phyloP scores from a whole-genome alignment of 1,140 invertebrate species.

The Lerema accius region DNA sequence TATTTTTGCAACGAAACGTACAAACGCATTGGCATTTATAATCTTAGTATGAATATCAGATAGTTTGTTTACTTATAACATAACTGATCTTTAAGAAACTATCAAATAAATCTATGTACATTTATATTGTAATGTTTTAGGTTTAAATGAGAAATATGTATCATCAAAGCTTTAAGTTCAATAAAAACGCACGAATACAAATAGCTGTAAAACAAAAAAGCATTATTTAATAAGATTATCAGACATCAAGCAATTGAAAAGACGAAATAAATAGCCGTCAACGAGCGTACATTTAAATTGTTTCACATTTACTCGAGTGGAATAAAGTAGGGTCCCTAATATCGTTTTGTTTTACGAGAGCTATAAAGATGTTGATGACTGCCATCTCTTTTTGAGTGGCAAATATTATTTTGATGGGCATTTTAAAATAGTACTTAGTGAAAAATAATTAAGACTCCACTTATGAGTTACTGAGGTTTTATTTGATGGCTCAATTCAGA shows the following conservation, averaged over 20 bases:
- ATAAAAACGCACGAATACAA: too few relatives aligned
- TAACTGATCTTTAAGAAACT: too few relatives aligned
- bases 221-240: slow-evolving; percentile 1
- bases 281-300: slow-evolving; percentile 24
- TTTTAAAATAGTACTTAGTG: slow-evolving; percentile 34
- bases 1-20: too few relatives aligned
- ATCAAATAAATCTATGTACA: too few relatives aligned
- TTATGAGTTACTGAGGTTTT: background rate
- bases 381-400: slow-evolving; percentile 34
- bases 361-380: slow-evolving; percentile 40
- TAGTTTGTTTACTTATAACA: too few relatives aligned
- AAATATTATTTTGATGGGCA: slow-evolving; percentile 40
- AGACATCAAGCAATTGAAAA: slow-evolving; percentile 19
- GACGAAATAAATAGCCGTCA: slow-evolving; percentile 23
- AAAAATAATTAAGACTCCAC: slow-evolving; percentile 19
- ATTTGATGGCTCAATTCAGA: too few relatives aligned
- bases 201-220: too few relatives aligned
- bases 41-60: too few relatives aligned
- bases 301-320: slow-evolving; percentile 29
- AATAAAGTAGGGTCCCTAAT: slow-evolving; percentile 34
- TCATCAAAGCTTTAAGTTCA: too few relatives aligned
- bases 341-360: slow-evolving; percentile 40
- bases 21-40: too few relatives aligned
- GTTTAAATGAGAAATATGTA: too few relatives aligned
- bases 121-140: too few relatives aligned